A percentile compares a stretch with the other conserved stretches of the same genome.
Evolutionary conservation across 2,797 vertebrate genomes (phyloP).

Genomic region (Propithecus deckenii): DNA sequence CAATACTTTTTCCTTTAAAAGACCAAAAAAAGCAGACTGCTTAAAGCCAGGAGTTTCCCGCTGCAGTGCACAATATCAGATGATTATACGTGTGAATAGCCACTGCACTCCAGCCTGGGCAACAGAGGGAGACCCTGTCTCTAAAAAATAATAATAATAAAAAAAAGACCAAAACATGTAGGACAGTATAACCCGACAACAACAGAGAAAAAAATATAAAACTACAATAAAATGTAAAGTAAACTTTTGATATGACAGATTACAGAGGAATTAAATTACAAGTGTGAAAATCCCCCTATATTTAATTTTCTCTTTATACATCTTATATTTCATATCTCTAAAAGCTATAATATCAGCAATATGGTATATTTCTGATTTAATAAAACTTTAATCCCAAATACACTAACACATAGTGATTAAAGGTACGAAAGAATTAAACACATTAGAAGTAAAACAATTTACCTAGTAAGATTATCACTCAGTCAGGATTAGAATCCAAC

Average conservation of each 20-base stretch:
- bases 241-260: neutral
- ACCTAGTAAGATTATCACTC: neutral
- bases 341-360: neutral
- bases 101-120: too few species aligned
- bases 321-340: neutral
- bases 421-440: neutral
- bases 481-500: neutral
- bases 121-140: too few species aligned
- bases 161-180: neutral
- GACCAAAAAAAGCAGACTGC: neutral
- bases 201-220: neutral
- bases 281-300: neutral
- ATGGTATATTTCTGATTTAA: neutral
- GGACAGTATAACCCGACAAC: neutral
- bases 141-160: too few species aligned
- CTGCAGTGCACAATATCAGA: too few species aligned
- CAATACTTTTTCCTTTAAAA: neutral
- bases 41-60: too few species aligned
- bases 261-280: neutral
- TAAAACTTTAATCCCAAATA: constrained; percentile 26
- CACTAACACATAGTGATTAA: neutral
- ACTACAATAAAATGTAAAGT: neutral
- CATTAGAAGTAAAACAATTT: neutral
- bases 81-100: too few species aligned
- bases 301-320: neutral